A percentile compares a stretch with the other conserved stretches of the same genome.
These are phyloP conservation scores for Tinea semifulvella DNA, from an alignment of 2,888 invertebrate genomes.

Conservation along the genomic window DNA sequence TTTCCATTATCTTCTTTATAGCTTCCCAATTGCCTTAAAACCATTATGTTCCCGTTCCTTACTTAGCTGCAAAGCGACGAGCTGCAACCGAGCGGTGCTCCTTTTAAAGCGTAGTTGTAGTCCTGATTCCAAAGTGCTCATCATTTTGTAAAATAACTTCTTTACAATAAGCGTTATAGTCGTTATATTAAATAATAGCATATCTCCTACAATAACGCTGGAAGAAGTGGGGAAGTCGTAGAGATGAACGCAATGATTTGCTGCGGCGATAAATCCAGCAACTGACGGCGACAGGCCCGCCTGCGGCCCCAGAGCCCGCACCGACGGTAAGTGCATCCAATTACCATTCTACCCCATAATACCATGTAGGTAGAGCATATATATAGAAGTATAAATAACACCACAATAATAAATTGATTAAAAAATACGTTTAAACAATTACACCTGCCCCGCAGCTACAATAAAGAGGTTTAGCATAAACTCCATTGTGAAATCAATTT, in stretches of 20 bases:
- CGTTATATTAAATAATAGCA: slow-evolving; percentile 13
- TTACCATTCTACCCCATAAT: slow-evolving; percentile 43
- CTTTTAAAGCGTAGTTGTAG: not conserved
- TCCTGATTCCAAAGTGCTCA: not conserved
- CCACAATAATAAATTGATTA: slow-evolving; percentile 9
- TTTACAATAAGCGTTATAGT: slow-evolving; percentile 14
- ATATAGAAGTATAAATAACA: slow-evolving; percentile 4
- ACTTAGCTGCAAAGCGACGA: not conserved
- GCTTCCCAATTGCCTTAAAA: not conserved
- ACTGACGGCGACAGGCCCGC: slow-evolving; percentile 45
- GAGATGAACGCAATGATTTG: slow-evolving; percentile 53
- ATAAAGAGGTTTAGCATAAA: no score
- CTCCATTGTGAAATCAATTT: no score
- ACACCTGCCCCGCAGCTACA: slow-evolving; percentile 1
- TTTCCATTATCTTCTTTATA: no score
- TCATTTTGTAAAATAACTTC: slow-evolving; percentile 10
- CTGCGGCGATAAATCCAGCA: slow-evolving; percentile 45
- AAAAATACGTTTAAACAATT: slow-evolving; percentile 7
- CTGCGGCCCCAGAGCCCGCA: slow-evolving; percentile 39
- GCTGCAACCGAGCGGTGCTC: not conserved
- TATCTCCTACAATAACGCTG: slow-evolving; percentile 14
- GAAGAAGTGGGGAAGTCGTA: slow-evolving; percentile 26
- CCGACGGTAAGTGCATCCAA: slow-evolving; percentile 57
- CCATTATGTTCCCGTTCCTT: not conserved
- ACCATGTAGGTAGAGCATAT: slow-evolving; percentile 13